Conservation (phyloP, 2,888 invertebrate species). For the Eupeodes luniger region DNA sequence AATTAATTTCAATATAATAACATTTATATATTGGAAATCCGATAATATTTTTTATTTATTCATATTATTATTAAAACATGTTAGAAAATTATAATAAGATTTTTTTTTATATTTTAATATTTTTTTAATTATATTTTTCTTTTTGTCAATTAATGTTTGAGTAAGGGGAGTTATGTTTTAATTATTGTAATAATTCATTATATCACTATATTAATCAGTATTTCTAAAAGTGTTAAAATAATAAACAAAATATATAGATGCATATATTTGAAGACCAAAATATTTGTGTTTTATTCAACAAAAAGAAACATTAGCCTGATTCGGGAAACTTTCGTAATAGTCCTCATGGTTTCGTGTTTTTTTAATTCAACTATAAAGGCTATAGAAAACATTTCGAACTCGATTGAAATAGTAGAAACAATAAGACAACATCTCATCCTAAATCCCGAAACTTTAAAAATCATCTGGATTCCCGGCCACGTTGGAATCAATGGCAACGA, state of each 20-base stretch:
- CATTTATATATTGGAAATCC: constrained; percentile 24
- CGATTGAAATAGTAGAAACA: too few relatives aligned
- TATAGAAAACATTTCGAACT: too few relatives aligned
- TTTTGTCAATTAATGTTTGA: constrained; percentile 44
- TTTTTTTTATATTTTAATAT: constrained; percentile 32
- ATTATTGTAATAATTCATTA: constrained; percentile 66
- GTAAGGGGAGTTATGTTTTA: constrained; percentile 58
- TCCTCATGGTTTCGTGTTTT: too few relatives aligned
- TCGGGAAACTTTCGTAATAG: too few relatives aligned
- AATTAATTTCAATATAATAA: not conserved
- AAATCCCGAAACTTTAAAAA: too few relatives aligned
- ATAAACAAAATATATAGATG: constrained; percentile 69
- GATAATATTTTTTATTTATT: constrained; percentile 56
- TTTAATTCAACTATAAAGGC: too few relatives aligned
- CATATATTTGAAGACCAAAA: constrained; percentile 75
- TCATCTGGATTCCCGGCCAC: too few relatives aligned
- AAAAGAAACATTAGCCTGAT: too few relatives aligned
- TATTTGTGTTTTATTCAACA: constrained; percentile 19
- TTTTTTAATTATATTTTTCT: constrained; percentile 16
- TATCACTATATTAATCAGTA: constrained; percentile 75
- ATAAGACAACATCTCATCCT: too few relatives aligned
- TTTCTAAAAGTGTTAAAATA: constrained; percentile 73
- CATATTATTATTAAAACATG: constrained; percentile 39
- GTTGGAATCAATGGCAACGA: too few relatives aligned
- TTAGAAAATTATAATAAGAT: constrained; percentile 65